Percentiles rank a stretch among this genome's conserved stretches.
Evolutionary conservation across 1,140 invertebrate species (phyloP).

Genomic region (Bradynema listronoti): DNA sequence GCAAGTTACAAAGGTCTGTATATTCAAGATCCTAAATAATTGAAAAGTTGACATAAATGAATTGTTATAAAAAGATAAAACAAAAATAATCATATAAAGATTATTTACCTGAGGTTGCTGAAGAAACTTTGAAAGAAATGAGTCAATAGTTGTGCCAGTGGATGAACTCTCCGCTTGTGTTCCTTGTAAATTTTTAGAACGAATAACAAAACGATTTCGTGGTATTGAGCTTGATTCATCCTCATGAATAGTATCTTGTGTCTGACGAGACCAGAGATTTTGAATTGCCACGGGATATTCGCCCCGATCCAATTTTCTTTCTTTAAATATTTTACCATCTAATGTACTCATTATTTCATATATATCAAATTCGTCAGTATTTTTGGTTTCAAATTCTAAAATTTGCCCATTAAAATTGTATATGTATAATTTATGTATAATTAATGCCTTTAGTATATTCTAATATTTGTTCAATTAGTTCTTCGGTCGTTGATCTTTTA

Average conservation of each 20-base stretch:
- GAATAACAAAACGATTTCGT: constrained; percentile 62
- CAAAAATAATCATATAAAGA: not conserved
- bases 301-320: constrained; percentile 72
- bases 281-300: constrained; percentile 86
- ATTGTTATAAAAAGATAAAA: not conserved
- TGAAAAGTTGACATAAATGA: not conserved
- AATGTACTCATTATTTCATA: constrained; percentile 70
- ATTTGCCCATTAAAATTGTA: constrained; percentile 9
- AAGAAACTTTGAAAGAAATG: constrained; percentile 56
- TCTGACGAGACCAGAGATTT: constrained; percentile 77
- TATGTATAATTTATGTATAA: no score
- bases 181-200: constrained; percentile 40
- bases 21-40: constrained; percentile 69
- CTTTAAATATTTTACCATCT: constrained; percentile 73
- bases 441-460: constrained; percentile 34
- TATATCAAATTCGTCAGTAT: constrained; percentile 48
- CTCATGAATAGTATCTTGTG: constrained; percentile 29
- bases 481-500: constrained; percentile 50
- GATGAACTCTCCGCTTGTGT: constrained; percentile 39
- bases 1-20: constrained; percentile 85
- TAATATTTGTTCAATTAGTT: constrained; percentile 54
- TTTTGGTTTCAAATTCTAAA: constrained; percentile 34
- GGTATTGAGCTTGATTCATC: constrained; percentile 53
- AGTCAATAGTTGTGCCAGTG: constrained; percentile 44
- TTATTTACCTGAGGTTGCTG: constrained; percentile 49